phyloP scores from a whole-genome alignment of 2,888 invertebrate species.

The Agriopis marginaria region DNA sequence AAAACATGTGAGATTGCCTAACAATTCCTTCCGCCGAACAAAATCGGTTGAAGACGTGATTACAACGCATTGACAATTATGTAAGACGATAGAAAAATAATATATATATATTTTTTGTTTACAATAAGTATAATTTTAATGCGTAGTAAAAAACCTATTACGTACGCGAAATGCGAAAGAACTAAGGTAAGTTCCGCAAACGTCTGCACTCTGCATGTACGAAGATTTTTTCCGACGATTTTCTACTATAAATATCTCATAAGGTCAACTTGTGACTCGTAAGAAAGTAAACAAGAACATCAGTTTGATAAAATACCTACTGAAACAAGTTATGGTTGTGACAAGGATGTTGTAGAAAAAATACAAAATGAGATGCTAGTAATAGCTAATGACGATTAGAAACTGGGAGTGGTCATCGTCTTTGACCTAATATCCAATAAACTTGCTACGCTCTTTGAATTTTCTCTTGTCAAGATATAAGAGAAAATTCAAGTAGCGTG shows the following conservation, averaged over 20 bases:
- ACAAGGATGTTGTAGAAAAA: constrained; percentile 2
- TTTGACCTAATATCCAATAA: too few species aligned
- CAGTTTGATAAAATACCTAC: not conserved
- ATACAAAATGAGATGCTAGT: not conserved
- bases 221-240: constrained; percentile 5
- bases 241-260: constrained; percentile 5
- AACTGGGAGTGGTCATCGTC: too few species aligned
- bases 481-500: too few species aligned
- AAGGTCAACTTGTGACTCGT: constrained; percentile 15
- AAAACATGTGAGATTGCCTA: too few species aligned
- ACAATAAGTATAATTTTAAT: not conserved
- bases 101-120: not conserved
- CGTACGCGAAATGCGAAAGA: not conserved
- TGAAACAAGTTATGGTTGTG: constrained; percentile 1
- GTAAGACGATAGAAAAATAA: not conserved
- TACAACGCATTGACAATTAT: too few species aligned
- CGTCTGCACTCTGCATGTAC: not conserved
- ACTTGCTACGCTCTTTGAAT: too few species aligned
- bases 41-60: not conserved
- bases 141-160: not conserved
- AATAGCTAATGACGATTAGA: too few species aligned
- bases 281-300: constrained; percentile 20
- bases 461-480: too few species aligned
- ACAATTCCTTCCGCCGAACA: too few species aligned
- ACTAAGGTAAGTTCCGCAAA: constrained; percentile 14